Evolutionary conservation across 1,140 invertebrate species (phyloP), one percentile per base, ranked within the genome.

Genomic region (Drosophila watanabei): DNA sequence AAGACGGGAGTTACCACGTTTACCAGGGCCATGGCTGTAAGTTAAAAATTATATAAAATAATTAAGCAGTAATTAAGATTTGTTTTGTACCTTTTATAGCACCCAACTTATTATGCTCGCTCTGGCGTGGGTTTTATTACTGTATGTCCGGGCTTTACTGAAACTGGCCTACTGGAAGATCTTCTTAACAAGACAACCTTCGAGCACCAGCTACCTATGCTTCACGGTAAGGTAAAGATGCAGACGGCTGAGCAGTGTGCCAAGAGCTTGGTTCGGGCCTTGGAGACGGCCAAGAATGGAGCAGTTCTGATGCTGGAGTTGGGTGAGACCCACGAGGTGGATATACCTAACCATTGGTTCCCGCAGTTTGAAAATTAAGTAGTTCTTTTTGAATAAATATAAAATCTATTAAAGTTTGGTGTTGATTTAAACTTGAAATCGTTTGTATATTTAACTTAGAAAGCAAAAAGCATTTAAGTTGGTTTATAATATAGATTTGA

Each of bases 1-100:
- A 95, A 95, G 68, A 91, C 93, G 51, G 94, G 92, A 2, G 91
- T 94, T 1, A 81, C 94, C 32, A 93, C 93, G 2, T 94, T 93
- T 39, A 94, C 94, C 5, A 82, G 93, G 24, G 80, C 84, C 30
- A 65, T 93, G 28, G 91, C 80, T 16, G 89, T 91, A 33, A 28
- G 81, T 72, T 3, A 0, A 3, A 39, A 57, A 4, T 3, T 3
- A 37, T 3, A 37, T 16, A 10, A 9, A 37, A 35, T 20, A 20
- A 16, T 14, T 20, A 54, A 24, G 7, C 32, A 33, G 18, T 37
- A 32, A 24, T 20, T 14, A 11, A 7, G 39, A n/a, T 39, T 39
- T 11, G 0, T 28, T 11, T 28, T 11, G 13, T 16, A 28, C 3
- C 0, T n/a, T 7, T 0, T 8, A 1, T 18, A 93, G 90, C 70